phyloP scores from a whole-genome alignment of 2,113 vertebrate genomes.

The western clawed frog (Xenopus tropicalis) region UCB_Xtro_10.0 CM004447.2:138109501-138110000 shows the following conservation, averaged over 20 bases:
- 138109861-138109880: too few relatives aligned
- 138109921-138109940: not conserved
- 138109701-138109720: not conserved
- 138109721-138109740: not conserved
- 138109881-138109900: not conserved
- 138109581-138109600: slow-evolving; percentile 41
- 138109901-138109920: not conserved
- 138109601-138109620: slow-evolving; percentile 37
- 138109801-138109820: not conserved
- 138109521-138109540: slow-evolving; percentile 86
- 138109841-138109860: too few relatives aligned
- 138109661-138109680: not conserved
- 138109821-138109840: not conserved
- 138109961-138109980: not conserved
- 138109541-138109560: slow-evolving; percentile 86
- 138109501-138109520: slow-evolving; percentile 99
- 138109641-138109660: not conserved
- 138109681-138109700: not conserved
- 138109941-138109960: not conserved
- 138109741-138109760: not conserved
- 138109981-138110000: not conserved
- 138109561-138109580: slow-evolving; percentile 88
- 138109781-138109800: too few relatives aligned
- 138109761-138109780: not conserved
- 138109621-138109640: slow-evolving; percentile 34